Base-by-base conservation (phyloP, 2,113 vertebrate genomes). In the Probosciger aterrimus region DNA sequence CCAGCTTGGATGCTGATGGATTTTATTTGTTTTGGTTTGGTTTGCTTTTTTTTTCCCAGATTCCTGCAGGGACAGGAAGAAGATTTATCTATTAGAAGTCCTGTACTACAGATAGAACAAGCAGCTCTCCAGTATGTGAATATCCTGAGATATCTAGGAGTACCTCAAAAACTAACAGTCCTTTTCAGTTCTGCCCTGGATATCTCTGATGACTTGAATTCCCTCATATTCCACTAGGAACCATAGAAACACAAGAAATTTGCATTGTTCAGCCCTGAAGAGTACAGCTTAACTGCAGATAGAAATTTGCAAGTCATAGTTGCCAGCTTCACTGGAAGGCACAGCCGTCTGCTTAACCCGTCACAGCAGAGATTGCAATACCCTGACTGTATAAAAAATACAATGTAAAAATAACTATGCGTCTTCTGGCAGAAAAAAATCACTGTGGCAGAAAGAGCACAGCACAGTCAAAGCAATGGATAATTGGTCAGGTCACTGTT, bases 281-380 rank as follows among this genome's bases (percentile, higher is more conserved):
- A 79, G 47, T 49, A 47, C 76, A 93, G 31, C 37, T 73, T 89
- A 82, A 79, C 70, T 73, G 55, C 73, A 69, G 82, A 91, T 14
- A 73, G 65, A 91, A 95, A 82, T 89, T 94, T 95, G 83, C 91
- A 94, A 82, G 74, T 89, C 91, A 88, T 64, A 74, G 88, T 85
- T 86, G 69, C 62, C 86, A 87, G 82, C 49, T 93, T 92, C 75
- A 63, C 62, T 85, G 41, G 60, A 80, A 95, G 78, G 84, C 78
- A 79, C 50, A 93, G 60, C 73, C 93, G 92, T 68, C 78, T 83
- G 70, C 77, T 86, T 92, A 94, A 78, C 65, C 55, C 77, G 30
- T 50, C 73, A 65, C n/a, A 35, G 41, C 37, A 77, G 69, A 86
- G 37, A 79, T 2, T 68, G 35, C 4, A 10, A 53, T 37, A 82